Evolutionary conservation across 37 sponge, comb jelly and placozoan species (phyloP), one percentile per base, ranked within the genome.

Genomic region (Tethya wilhelma): DNA sequence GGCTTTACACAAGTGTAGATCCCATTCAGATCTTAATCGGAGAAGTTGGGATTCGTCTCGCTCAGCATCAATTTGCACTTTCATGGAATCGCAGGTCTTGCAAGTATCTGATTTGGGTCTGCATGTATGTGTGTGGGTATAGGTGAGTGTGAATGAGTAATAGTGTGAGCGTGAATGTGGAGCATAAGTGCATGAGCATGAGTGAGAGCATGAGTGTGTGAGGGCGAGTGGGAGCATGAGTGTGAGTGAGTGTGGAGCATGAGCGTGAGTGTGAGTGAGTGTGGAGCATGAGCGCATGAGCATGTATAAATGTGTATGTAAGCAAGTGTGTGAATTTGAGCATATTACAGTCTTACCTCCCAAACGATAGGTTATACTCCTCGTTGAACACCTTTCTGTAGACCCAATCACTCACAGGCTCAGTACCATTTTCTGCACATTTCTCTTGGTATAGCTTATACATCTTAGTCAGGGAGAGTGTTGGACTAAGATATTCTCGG

Each of bases 321-420:
- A n/a, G n/a, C n/a, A n/a, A n/a, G n/a, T n/a, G n/a, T n/a, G n/a
- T n/a, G n/a, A n/a, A n/a, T n/a, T n/a, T n/a, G n/a, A n/a, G n/a
- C n/a, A n/a, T n/a, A n/a, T n/a, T n/a, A n/a, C n/a, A n/a, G 31
- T 62, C n/a, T 29, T 71, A 71, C 72, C 72, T 71, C 41, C 72
- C 72, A 71, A 71, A 71, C 14, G 49, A 71, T 26, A 71, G 72
- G 53, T 71, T 71, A 31, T 38, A 71, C 7, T 71, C 31, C 57
- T 73, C 67, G 31, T 83, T 73, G 49, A 83, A 83, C n/a, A 64
- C 30, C 38, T 74, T 63, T 31, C 74, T 23, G 56, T 83, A 83
- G 26, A 83, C 26, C 83, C 83, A 83, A 32, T 83, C 74, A 17
- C 33, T 62, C 20, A 60, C 75, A 44, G 44, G 30, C n/a, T 60